Base-by-base conservation (phyloP, 1,140 invertebrate genomes). In the Euschistus heros region DNA sequence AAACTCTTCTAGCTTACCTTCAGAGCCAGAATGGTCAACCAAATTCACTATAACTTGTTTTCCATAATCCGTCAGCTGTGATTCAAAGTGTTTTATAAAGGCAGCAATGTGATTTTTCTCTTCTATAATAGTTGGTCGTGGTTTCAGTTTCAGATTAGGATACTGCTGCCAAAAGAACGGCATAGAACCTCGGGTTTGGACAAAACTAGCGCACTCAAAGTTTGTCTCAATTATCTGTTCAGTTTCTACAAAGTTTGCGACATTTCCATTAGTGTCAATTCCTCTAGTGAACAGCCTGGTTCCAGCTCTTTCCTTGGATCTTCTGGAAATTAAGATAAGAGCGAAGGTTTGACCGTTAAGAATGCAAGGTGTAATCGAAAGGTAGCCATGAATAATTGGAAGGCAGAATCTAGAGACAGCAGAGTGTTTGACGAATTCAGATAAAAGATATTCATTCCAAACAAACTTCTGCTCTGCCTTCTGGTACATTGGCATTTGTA, bases 181-280 rank as follows among this genome's bases (percentile, higher is more conserved):
- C 74, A 98, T 97, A 0, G 96, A 98, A 13, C 97, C 97, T 50
- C 97, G 78, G 44, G 80, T 83, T 80, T 98, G 94, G 6, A 97
- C 87, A 79, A 94, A 97, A 22, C 94, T 95, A 64, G 88, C 86
- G 66, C 83, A 83, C 71, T 85, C 84, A 8, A 77, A 77, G 3
- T 88, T 86, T 66, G 84, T 84, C 72, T 89, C 87, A 2, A 90
- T 77, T 67, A 90, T 84, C 74, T 91, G 88, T 71, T 91, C 88
- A 0, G 95, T 97, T 81, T 99, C 96, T 0, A 99, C 94, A 78
- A 89, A 98, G 80, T 99, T 99, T 0, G 97, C 94, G 47, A 95
- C 91, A 73, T 95, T 83, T 1, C 94, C 94, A 68, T 89, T 77
- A 0, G 69, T 62, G 73, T 88, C 84, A 18, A 85, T 73, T 5